Evolutionary conservation across 1,140 invertebrate species (phyloP), one percentile per base, ranked within the genome.

Genomic region (Drosophila lacertosa): DNA sequence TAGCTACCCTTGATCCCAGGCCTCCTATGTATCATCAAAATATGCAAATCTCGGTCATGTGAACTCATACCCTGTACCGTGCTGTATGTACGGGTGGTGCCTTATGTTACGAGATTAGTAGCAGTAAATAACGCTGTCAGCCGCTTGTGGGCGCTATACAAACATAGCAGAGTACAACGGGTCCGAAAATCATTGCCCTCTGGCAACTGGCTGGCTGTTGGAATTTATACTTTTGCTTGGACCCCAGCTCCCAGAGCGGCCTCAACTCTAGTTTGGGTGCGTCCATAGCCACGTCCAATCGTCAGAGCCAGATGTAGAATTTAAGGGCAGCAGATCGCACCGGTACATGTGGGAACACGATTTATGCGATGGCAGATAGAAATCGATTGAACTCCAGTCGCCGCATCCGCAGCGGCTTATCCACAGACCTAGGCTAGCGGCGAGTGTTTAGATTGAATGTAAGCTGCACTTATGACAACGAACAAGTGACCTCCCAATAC

Each of bases 401-500:
- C 53, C 42, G 35, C 47, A 59, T 53, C 47, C 65, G 55, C 24
- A 20, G 16, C 33, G 13, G 33, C 32, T 37, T 20, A 37, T 24
- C 32, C 50, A 48, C 4, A 18, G 0, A 22, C 33, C 15, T 10
- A 10, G 15, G n/a, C 35, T 11, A 35, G 44, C 47, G 74, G 48
- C 51, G 77, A 82, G 71, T 83, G 80, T 84, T 83, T 84, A 79
- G 79, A 83, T 83, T 83, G 80, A 83, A 83, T 83, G 79, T 84
- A 79, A 83, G 84, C 79, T 80, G 80, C 80, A 84, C 80, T 84
- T 84, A 84, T 84, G 80, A 84, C 80, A 84, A 84, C 84, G 80
- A 84, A 84, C 73, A 84, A 72, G 75, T 78, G 70, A 83, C 71
- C 69, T 13, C 26, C 29, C 7, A 13, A 10, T 40, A 3, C 39